Conservation (phyloP, 2,888 invertebrate species). For the Perizoma affinitatum region DNA sequence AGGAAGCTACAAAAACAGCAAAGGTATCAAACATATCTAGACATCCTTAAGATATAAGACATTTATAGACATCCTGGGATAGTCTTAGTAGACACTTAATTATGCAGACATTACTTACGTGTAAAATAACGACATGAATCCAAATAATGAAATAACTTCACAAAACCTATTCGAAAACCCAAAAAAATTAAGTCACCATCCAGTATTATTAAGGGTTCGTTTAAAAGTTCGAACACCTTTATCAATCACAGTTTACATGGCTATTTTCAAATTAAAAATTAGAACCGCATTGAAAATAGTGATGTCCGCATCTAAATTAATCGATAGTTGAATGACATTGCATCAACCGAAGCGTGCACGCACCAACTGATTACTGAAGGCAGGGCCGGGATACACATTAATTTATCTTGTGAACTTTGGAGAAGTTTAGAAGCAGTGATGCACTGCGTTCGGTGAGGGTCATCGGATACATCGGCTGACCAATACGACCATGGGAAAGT, state of each 20-base stretch:
- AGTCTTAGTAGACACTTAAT: not conserved
- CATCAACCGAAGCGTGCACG: constrained; percentile 47
- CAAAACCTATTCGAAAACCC: not conserved
- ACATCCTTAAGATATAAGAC: no score
- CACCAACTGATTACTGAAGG: constrained; percentile 52
- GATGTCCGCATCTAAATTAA: constrained; percentile 20
- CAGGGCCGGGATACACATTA: constrained; percentile 54
- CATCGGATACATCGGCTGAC: constrained; percentile 12
- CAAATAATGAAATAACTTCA: constrained; percentile 18
- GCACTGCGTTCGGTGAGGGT: constrained; percentile 18
- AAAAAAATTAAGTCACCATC: not conserved
- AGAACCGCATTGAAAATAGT: constrained; percentile 23
- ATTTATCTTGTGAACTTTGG: constrained; percentile 51
- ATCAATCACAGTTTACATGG: no score
- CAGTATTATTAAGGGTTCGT: no score
- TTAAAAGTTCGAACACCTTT: no score
- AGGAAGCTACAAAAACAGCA: no score
- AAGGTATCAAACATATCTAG: no score
- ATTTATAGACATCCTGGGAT: no score
- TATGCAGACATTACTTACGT: constrained; percentile 19
- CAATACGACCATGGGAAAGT: constrained; percentile 21
- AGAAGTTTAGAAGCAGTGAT: constrained; percentile 16
- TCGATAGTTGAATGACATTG: constrained; percentile 38
- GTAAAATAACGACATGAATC: constrained; percentile 17
- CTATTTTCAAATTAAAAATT: constrained; percentile 5